A percentile compares a stretch with the other conserved stretches of the same genome.
phyloP scores from a whole-genome alignment of 2,113 vertebrate species.

The Rutilus rutilus region DNA sequence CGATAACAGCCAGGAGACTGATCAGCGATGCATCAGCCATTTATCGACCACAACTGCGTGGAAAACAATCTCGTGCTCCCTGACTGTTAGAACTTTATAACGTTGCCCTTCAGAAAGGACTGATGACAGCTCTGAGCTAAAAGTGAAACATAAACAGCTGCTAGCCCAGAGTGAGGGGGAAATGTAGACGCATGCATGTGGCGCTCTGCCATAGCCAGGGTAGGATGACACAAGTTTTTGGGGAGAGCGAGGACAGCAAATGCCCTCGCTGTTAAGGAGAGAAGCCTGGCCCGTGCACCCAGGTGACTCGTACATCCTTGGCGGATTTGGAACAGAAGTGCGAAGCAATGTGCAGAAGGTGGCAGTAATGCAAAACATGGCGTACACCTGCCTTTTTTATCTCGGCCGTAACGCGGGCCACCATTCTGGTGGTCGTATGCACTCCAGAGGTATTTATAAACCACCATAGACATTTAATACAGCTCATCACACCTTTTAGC shows the following conservation, averaged over 20 bases:
- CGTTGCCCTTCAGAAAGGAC: slow-evolving; percentile 59
- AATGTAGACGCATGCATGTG: slow-evolving; percentile 56
- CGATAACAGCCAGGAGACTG: slow-evolving; percentile 43
- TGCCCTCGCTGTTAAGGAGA: slow-evolving; percentile 39
- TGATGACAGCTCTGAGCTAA: slow-evolving; percentile 66
- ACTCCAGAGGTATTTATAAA: slow-evolving; percentile 58
- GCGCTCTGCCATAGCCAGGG: slow-evolving; percentile 47
- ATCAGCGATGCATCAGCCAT: slow-evolving; percentile 48
- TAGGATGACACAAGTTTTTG: slow-evolving; percentile 50
- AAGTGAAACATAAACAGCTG: slow-evolving; percentile 73
- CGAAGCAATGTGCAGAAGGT: slow-evolving; percentile 53
- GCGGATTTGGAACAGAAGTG: slow-evolving; percentile 32
- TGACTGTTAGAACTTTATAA: slow-evolving; percentile 57
- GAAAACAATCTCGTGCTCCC: slow-evolving; percentile 52
- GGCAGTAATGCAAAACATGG: slow-evolving; percentile 3
- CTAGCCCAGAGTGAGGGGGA: slow-evolving; percentile 51
- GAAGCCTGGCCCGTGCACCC: slow-evolving; percentile 1
- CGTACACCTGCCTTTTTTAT: slow-evolving; percentile 54
- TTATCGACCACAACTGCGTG: slow-evolving; percentile 28
- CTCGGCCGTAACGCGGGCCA: background rate
- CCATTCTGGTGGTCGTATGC: background rate
- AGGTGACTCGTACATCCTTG: slow-evolving; percentile 24
- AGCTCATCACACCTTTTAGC: slow-evolving; percentile 46
- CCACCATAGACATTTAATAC: slow-evolving; percentile 55
- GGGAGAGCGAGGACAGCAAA: slow-evolving; percentile 48